Base-by-base conservation (phyloP, 2,888 invertebrate species). In the Mimas tiliae region DNA sequence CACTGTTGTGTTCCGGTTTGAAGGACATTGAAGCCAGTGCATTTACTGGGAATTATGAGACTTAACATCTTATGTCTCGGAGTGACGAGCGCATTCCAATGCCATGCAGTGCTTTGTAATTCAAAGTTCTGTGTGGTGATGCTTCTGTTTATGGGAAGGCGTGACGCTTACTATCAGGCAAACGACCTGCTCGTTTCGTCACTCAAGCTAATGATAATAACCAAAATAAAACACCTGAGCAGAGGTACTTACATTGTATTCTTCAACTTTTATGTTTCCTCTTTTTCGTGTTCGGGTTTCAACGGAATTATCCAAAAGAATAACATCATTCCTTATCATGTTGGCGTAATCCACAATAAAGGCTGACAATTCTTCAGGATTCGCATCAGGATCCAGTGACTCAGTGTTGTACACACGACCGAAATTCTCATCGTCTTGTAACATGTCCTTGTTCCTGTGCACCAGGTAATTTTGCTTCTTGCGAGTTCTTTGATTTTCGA, bases 341-440 rank as follows among this genome's bases (percentile, higher is more conserved):
- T 93, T 90, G 1, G 90, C 91, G 70, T 92, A 90, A 72, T 92
- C 93, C 7, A 87, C 84, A 1, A 91, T 86, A 12, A 90, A 80
- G 1, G 85, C 86, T 1, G 91, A 86, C n/a, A 90, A 72, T 62
- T 87, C 87, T 68, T 89, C 87, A 1, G 85, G 77, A 21, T 78
- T 84, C 0, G 79, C 70, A 42, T 86, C 83, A 0, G 78, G 71
- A 16, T 85, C 82, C 4, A 79, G 71, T 0, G 82, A 71, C 63
- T 85, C 85, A 0, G 73, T 73, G 0, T 78, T 72, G 63, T 89
- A 88, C 0, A 72, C 69, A 4, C 78, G 69, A 14, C 79, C 83
- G 6, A 80, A 68, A 45, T 85, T 86, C 3, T 87, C 83, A 42
- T 75, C 67, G 65, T 75, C 83, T 8, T 80, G 78, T n/a, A 83